Evolutionary conservation across 2,113 vertebrate species (phyloP), one percentile per base, ranked within the genome.

Genomic region (Actenoides hombroni): DNA sequence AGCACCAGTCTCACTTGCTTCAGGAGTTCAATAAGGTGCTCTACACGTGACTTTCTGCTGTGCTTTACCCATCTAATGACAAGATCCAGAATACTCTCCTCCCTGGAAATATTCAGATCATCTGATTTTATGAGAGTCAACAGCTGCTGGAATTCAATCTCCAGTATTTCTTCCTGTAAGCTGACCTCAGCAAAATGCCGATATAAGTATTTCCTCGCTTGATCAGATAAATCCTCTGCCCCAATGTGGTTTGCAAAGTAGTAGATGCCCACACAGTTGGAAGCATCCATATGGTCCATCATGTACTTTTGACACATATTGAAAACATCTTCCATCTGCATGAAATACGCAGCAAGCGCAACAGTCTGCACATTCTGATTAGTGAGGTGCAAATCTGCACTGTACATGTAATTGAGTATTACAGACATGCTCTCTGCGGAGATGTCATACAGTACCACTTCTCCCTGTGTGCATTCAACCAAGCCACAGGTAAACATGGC

Each of bases 401-500:
- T 98, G 97, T 99, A 99, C 98, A 99, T 99, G 95, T 99, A 99
- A 77, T 97, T 94, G 71, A 99, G 88, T 49, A 99, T 97, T 21
- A 99, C 97, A 0, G 98, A 96, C 91, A 99, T 96, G 9, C 99
- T 99, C 71, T 98, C 98, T 29, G 99, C 98, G 0, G 99, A 97
- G 57, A 98, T 96, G 90, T 99, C 99, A 6, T 98, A 96, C 31
- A 99, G 97, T 9, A 97, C 91, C 65, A 99, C 98, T 51, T 99
- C 99, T 67, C 95, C 98, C 82, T 97, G 98, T 15, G 87, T 78
- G 80, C 99, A 99, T 86, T 99, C 99, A 2, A 97, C 98, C 61
- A 99, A 96, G 59, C 99, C 99, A 18, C 99, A 99, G 53, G 99
- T 99, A 94, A 99, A 99, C 99, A 99, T 99, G 8, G 99, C 99